These are phyloP conservation scores for Zoanthus gigantus DNA, from an alignment of 92 coral and sea anemone genomes.

Conservation along the genomic window DNA sequence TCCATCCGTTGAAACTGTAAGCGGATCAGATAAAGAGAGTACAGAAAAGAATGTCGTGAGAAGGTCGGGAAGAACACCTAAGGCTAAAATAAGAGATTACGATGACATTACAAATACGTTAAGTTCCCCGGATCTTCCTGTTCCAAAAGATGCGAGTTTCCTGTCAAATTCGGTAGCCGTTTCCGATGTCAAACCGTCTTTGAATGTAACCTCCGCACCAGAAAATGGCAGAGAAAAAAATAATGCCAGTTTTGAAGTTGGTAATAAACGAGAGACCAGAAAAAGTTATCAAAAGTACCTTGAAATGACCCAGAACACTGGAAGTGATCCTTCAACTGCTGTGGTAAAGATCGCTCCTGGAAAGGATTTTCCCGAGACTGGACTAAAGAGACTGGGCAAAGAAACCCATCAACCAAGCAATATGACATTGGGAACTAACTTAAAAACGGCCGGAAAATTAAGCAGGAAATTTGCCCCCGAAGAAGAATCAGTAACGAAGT, in stretches of 20 bases:
- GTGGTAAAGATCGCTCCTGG: neutral
- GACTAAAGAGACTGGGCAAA: neutral
- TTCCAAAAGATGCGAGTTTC: neutral
- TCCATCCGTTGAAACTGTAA: neutral
- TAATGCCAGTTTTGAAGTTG: constrained; percentile 1
- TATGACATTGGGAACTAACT: neutral
- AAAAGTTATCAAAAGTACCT: constrained; percentile 78
- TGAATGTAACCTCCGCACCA: neutral
- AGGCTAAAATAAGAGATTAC: constrained; percentile 86
- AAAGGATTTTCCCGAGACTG: neutral
- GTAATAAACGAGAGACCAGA: constrained; percentile 80
- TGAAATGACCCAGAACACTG: constrained; percentile 56
- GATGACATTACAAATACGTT: constrained; percentile 52
- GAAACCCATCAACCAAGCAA: neutral
- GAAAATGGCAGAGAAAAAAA: neutral
- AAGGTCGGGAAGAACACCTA: constrained; percentile 96
- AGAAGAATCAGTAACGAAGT: neutral
- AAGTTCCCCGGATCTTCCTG: constrained; percentile 16
- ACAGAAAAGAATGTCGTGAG: constrained; percentile 55
- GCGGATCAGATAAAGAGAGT: constrained; percentile 5
- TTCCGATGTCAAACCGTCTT: neutral
- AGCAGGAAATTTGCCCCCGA: neutral
- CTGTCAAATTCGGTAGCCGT: neutral
- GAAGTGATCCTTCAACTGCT: neutral
- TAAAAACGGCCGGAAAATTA: neutral